Conservation (phyloP, 2,113 vertebrate species). For the Pungitius pungitius region DNA sequence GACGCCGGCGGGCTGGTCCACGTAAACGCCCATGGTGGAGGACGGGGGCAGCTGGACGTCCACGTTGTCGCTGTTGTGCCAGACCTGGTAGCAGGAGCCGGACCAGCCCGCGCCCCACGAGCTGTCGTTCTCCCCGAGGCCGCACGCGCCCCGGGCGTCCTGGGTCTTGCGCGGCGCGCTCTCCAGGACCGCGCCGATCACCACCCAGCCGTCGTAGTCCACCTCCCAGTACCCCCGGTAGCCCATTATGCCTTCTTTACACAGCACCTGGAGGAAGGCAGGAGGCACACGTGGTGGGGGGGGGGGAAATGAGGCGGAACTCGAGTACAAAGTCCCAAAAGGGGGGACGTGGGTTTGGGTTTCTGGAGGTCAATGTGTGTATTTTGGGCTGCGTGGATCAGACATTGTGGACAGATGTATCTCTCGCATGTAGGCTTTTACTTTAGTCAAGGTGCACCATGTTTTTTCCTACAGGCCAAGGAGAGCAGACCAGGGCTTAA, state of each 20-base stretch:
- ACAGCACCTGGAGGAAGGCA: conserved; percentile 70
- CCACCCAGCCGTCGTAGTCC: conserved; percentile 81
- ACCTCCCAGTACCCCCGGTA: conserved; percentile 82
- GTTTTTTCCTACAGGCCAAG: not conserved
- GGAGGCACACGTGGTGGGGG: not conserved
- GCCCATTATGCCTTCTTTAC: conserved; percentile 76
- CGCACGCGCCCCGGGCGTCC: conserved; percentile 62
- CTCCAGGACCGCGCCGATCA: conserved; percentile 71
- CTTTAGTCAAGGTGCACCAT: not conserved
- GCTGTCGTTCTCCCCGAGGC: conserved; percentile 77
- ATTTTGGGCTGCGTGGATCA: no score
- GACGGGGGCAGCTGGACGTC: conserved; percentile 52
- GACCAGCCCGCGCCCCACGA: conserved; percentile 82
- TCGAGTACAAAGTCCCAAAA: not conserved
- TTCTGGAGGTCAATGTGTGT: not conserved
- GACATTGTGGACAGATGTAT: no score
- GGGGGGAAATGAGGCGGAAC: not conserved
- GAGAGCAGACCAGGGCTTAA: not conserved
- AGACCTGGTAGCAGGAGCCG: conserved; percentile 79
- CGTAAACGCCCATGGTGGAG: conserved; percentile 71
- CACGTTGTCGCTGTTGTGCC: conserved; percentile 76
- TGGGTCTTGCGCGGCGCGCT: conserved; percentile 64
- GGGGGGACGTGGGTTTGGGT: not conserved
- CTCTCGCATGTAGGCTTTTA: not conserved
- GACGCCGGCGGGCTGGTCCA: conserved; percentile 81